Evolutionary conservation across 1,140 invertebrate species (phyloP), one percentile per base, ranked within the genome.

Genomic region (Dryas iulia): DNA sequence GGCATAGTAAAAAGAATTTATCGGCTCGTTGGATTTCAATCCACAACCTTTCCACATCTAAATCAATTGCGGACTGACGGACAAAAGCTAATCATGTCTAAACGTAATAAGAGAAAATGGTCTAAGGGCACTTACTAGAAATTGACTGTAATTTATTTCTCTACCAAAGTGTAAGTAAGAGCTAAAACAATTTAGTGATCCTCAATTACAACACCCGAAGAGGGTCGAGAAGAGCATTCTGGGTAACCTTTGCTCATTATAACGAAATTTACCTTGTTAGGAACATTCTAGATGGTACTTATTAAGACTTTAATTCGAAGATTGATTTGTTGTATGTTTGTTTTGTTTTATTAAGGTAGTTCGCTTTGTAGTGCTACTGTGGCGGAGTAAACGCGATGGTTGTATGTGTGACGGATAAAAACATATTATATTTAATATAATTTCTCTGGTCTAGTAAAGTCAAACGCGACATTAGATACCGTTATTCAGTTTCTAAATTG

Each of bases 141-240:
- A 84, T 81, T 76, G 71, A 59, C 71, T 31, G 75, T 79, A 81
- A 83, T 85, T 80, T 81, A 85, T 86, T 81, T 82, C 71, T 66
- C 66, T 67, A 75, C 68, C 60, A 68, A 79, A 71, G 73, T 77
- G 74, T 77, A 81, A 78, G 80, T 83, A 76, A 77, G 68, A 81
- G 78, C 74, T 84, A 78, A 82, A 83, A 77, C 81, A 86, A 83
- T 84, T 83, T 78, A 79, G 62, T 69, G 79, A 78, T 76, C 75
- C 79, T 66, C 80, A 79, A 85, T 85, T 79, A 80, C 76, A 23
- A 59, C 47, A 56, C 24, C 69, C 69, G 35, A 67, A 62, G 75
- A 76, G 72, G 68, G 75, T 72, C 59, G 67, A 66, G 31, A 14
- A 66, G 70, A 76, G 66, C 62, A 69, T 61, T 72, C 66, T 63